Evolutionary conservation across 2,797 vertebrate species (phyloP).

Genomic region (Orestias chungarensis): DNA sequence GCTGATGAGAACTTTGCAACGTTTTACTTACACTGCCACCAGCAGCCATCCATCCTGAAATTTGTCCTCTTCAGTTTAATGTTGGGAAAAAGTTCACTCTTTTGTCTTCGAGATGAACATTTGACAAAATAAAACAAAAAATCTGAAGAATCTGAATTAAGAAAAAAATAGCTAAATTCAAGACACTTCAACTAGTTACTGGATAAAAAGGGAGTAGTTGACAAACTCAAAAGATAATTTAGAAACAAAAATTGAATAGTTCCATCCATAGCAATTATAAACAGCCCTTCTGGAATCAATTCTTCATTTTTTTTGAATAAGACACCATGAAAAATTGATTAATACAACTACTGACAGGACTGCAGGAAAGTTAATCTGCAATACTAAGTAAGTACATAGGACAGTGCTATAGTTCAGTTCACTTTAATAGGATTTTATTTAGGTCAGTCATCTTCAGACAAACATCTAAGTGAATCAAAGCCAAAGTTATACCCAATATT

Average conservation of each 20-base stretch:
- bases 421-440: background rate
- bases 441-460: background rate
- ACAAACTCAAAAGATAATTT: constrained; percentile 70
- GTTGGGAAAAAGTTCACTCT: constrained; percentile 23
- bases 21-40: constrained; percentile 22
- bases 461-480: constrained; percentile 20
- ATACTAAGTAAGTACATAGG: constrained; percentile 24
- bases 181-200: background rate
- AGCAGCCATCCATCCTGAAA: constrained; percentile 11
- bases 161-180: constrained; percentile 2
- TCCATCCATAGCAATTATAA: constrained; percentile 49
- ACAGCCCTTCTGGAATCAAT: constrained; percentile 59
- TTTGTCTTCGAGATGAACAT: constrained; percentile 27
- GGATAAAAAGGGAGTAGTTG: constrained; percentile 58
- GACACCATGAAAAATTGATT: constrained; percentile 70
- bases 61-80: constrained; percentile 33
- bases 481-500: background rate
- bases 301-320: constrained; percentile 63
- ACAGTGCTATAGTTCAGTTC: constrained; percentile 38
- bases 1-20: constrained; percentile 57
- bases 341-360: constrained; percentile 62
- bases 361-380: constrained; percentile 47
- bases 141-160: constrained; percentile 18
- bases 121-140: constrained; percentile 51
- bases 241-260: constrained; percentile 61